Base-by-base conservation (phyloP, 2,113 vertebrate genomes). In the western clawed frog (Xenopus tropicalis) region DNA sequence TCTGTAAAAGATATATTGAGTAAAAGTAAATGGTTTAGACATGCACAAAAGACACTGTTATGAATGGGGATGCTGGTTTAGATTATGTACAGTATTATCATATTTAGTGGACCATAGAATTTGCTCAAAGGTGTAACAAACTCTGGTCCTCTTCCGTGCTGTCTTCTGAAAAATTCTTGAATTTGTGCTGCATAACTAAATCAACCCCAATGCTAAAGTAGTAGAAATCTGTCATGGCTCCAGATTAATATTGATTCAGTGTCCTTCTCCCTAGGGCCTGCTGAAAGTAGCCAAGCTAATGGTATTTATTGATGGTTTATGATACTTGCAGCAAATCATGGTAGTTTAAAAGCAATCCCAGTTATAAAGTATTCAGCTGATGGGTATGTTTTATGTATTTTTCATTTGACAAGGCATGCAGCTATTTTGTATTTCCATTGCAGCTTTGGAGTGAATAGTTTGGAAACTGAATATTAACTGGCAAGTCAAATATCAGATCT, bases 261-360 rank as follows among this genome's bases (percentile, higher is more conserved):
- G 37, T 44, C 17, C 22, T 19, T 66, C 44, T 57, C 71, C 37
- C 22, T 24, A 66, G 22, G n/a, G 29, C 25, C 20, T 66, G 29
- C 20, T 73, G 61, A 65, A 73, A 66, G 37, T 56, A 56, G n/a
- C 71, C 57, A 20, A 5, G 48, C 20, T 72, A 66, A 72, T 65
- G 29, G 11, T 25, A 57, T 56, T 56, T 72, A 72, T 72, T 65
- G 61, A 65, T 65, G 62, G 62, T 72, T 65, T 65, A 52, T 57
- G 48, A 58, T 66, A 72, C 51, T 72, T 64, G 22, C 19, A 64
- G 25, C 48, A 56, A 24, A 64, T 56, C 23, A 21, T 61, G 69
- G 25, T 70, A 61, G 57, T 70, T 61, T 70, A 70, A 70, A 70
- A 70, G 56, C 69, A 46, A 70, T 70, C 56, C 56, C 58, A 70